Percentiles rank a stretch among this genome's conserved stretches.
phyloP scores from a whole-genome alignment of 2,888 invertebrate species.

The Xanthostigma xanthostigma region DNA sequence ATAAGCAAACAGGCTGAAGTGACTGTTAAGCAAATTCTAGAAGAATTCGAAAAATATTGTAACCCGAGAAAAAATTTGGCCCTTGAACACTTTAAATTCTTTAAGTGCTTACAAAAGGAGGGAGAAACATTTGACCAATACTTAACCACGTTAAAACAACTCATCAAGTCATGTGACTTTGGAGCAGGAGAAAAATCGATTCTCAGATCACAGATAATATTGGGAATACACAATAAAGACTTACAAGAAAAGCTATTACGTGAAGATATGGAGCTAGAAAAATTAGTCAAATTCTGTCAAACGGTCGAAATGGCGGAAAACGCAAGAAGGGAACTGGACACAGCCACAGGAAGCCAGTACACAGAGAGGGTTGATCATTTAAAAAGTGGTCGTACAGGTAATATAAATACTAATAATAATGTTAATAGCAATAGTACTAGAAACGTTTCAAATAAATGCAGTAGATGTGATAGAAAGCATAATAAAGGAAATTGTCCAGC shows the following conservation, averaged over 20 bases:
- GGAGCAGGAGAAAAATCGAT: slow-evolving; percentile 9
- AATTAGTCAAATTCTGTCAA: slow-evolving; percentile 11
- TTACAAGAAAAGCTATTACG: slow-evolving; percentile 13
- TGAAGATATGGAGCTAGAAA: slow-evolving; percentile 6
- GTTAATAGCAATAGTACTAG: not conserved
- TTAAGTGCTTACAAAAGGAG: slow-evolving; percentile 10
- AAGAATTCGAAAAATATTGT: slow-evolving; percentile 10
- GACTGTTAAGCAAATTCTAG: slow-evolving; percentile 2
- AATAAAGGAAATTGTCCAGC: slow-evolving; percentile 10
- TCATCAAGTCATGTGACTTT: slow-evolving; percentile 11
- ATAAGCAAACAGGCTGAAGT: slow-evolving; percentile 2
- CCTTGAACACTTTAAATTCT: slow-evolving; percentile 11
- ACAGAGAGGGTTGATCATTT: too few relatives aligned
- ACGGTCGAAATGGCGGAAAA: slow-evolving; percentile 13
- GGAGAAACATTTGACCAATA: slow-evolving; percentile 10
- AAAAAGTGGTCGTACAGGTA: too few relatives aligned
- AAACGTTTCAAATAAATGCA: not conserved
- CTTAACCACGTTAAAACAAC: slow-evolving; percentile 9
- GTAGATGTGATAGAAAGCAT: slow-evolving; percentile 8
- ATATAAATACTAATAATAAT: not conserved
- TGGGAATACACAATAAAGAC: slow-evolving; percentile 10
- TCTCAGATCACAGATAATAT: slow-evolving; percentile 10
- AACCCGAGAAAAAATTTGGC: slow-evolving; percentile 11
- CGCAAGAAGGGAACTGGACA: slow-evolving; percentile 11
- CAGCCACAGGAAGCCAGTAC: too few relatives aligned